These are phyloP conservation scores for Toxonevra muliebris DNA, from an alignment of 2,888 invertebrate species.

Conservation along the genomic window DNA sequence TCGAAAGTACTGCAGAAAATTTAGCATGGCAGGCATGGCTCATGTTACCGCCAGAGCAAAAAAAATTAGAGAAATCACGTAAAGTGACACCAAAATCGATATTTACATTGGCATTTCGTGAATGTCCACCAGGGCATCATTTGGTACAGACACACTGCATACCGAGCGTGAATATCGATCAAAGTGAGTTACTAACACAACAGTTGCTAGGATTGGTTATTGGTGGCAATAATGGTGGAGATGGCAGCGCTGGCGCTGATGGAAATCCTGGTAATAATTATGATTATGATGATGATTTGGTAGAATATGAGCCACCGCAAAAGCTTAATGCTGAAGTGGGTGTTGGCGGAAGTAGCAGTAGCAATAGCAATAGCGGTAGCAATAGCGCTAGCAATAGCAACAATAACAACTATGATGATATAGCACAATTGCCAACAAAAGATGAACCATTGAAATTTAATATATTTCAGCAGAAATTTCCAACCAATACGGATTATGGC, in stretches of 20 bases:
- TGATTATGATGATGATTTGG: slow-evolving; percentile 55
- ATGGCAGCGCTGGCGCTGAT: neutral
- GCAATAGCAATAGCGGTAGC: slow-evolving; percentile 17
- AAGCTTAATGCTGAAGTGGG: slow-evolving; percentile 9
- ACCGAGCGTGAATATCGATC: slow-evolving; percentile 57
- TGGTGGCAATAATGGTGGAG: slow-evolving; percentile 10
- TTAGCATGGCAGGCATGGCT: slow-evolving; percentile 64
- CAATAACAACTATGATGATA: slow-evolving; percentile 3
- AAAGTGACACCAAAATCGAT: slow-evolving; percentile 65
- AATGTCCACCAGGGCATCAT: slow-evolving; percentile 60
- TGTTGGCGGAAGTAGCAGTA: slow-evolving; percentile 23
- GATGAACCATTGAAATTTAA: slow-evolving; percentile 63
- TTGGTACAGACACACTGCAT: slow-evolving; percentile 59
- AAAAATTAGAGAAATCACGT: slow-evolving; percentile 56
- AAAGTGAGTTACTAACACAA: slow-evolving; percentile 48
- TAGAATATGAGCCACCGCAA: slow-evolving; percentile 30
- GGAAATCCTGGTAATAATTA: slow-evolving; percentile 35
- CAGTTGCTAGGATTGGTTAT: slow-evolving; percentile 44
- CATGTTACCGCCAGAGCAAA: slow-evolving; percentile 56
- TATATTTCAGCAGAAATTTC: slow-evolving; percentile 59
- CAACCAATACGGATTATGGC: slow-evolving; percentile 44
- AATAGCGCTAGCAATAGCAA: neutral
- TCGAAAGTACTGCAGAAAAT: slow-evolving; percentile 62
- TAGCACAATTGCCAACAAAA: slow-evolving; percentile 44
- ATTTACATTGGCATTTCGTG: slow-evolving; percentile 60